Percentiles rank a stretch among this genome's conserved stretches.
Conservation (phyloP, 35 echinoderm and acorn worm species). For the Heliocidaris erythrogramma region DNA sequence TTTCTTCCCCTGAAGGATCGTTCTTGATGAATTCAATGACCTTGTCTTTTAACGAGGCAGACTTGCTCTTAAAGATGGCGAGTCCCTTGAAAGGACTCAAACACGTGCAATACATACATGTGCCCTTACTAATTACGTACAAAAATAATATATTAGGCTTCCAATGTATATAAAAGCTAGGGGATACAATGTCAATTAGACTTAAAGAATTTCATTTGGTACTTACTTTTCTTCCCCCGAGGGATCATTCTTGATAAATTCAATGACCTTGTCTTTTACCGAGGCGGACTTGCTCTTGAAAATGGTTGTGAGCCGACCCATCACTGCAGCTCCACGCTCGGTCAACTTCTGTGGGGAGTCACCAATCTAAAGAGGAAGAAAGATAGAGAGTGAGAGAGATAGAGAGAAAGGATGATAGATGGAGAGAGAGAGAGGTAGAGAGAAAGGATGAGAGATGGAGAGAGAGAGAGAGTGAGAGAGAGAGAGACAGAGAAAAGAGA, state of each 20-base stretch:
- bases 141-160: too few species aligned
- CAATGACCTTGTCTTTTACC: constrained; percentile 88
- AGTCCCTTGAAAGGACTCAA: too few species aligned
- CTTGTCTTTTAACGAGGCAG: constrained; percentile 81
- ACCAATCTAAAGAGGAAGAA: constrained; percentile 66
- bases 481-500: background rate
- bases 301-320: constrained; percentile 83
- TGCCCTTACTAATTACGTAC: too few species aligned
- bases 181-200: background rate
- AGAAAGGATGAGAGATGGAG: background rate
- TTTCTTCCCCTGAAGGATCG: constrained; percentile 76
- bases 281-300: constrained; percentile 83
- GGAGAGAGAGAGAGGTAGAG: background rate
- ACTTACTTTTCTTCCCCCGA: constrained; percentile 85
- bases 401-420: constrained; percentile 28
- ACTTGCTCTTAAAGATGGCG: constrained; percentile 82
- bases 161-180: background rate
- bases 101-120: too few species aligned
- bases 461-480: background rate
- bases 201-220: too few species aligned
- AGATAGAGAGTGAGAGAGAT: background rate
- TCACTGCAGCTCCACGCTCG: constrained; percentile 88
- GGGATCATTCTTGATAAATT: constrained; percentile 96
- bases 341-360: constrained; percentile 89
- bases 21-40: constrained; percentile 98